A percentile compares a stretch with the other conserved stretches of the same genome.
Conservation (phyloP, 92 coral and sea anemone genomes). For the Porites rus region DNA sequence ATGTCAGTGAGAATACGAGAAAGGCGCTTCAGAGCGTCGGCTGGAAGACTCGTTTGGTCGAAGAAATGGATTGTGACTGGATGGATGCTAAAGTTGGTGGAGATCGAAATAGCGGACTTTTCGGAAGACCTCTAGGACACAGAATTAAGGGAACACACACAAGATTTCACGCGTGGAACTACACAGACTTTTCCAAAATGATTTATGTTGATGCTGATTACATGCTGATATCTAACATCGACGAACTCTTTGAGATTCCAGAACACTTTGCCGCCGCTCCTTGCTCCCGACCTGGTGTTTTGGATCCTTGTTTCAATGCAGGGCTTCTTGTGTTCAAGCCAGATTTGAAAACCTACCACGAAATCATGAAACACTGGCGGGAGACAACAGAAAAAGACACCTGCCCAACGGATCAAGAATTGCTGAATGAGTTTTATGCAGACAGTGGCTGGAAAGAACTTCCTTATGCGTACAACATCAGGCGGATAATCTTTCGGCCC, state of each 20-base stretch:
- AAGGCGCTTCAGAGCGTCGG: slow-evolving; percentile 46
- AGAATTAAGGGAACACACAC: slow-evolving; percentile 81
- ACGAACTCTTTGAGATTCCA: slow-evolving; percentile 66
- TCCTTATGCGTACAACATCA: slow-evolving; percentile 69
- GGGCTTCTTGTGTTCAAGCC: slow-evolving; percentile 71
- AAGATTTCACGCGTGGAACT: slow-evolving; percentile 76
- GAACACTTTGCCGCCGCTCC: slow-evolving; percentile 74
- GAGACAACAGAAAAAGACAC: slow-evolving; percentile 31
- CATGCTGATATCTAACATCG: slow-evolving; percentile 39
- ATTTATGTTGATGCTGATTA: slow-evolving; percentile 79
- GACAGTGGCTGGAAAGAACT: slow-evolving; percentile 70
- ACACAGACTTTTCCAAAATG: slow-evolving; percentile 72
- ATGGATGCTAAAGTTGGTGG: slow-evolving; percentile 58
- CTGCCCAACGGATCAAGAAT: slow-evolving; percentile 56
- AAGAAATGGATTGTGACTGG: slow-evolving; percentile 38
- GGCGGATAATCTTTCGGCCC: slow-evolving; percentile 64
- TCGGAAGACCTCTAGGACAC: neutral
- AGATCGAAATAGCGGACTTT: too few species aligned
- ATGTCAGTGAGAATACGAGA: too few species aligned
- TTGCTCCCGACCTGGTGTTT: slow-evolving; percentile 71
- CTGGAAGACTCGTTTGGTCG: slow-evolving; percentile 54
- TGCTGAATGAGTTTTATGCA: slow-evolving; percentile 26
- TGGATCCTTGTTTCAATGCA: slow-evolving; percentile 81
- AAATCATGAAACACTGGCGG: slow-evolving; percentile 48
- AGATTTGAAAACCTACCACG: slow-evolving; percentile 9